Conservation (phyloP, 2,888 invertebrate species). For the Morpho achilles region DNA sequence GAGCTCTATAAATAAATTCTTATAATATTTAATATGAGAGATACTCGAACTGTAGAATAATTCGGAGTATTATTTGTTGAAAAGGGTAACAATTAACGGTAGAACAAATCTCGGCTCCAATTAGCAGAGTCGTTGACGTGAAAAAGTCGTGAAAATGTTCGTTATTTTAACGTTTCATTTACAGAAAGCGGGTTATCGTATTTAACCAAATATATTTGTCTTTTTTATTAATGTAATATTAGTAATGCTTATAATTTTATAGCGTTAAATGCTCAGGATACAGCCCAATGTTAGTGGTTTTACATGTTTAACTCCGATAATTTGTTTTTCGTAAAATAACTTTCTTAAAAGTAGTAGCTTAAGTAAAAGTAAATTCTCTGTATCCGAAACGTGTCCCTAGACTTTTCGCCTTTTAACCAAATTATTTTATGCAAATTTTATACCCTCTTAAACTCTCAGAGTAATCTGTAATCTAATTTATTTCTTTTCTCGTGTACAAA, state of each 20-base stretch:
- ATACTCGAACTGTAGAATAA: no score
- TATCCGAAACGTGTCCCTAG: background rate
- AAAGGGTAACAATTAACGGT: constrained; percentile 4
- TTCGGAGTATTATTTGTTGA: background rate
- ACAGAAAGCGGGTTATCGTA: background rate
- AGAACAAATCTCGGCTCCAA: constrained; percentile 8
- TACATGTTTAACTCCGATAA: no score
- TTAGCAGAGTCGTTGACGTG: constrained; percentile 14
- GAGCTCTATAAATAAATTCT: no score
- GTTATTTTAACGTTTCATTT: constrained; percentile 7
- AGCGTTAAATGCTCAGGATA: no score
- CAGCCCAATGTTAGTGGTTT: no score
- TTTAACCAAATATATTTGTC: no score
- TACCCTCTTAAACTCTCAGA: background rate
- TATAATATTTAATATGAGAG: no score
- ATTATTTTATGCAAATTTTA: constrained; percentile 6
- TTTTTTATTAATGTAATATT: no score
- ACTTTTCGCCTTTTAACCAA: constrained; percentile 8
- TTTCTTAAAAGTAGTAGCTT: no score
- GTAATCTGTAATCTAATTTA: constrained; percentile 1
- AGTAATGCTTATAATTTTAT: no score
- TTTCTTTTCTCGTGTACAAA: background rate
- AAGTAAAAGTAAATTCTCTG: no score
- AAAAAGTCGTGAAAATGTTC: constrained; percentile 12
- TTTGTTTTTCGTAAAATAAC: no score